phyloP scores from a whole-genome alignment of 2,888 invertebrate species.

The Molorchus minor region DNA sequence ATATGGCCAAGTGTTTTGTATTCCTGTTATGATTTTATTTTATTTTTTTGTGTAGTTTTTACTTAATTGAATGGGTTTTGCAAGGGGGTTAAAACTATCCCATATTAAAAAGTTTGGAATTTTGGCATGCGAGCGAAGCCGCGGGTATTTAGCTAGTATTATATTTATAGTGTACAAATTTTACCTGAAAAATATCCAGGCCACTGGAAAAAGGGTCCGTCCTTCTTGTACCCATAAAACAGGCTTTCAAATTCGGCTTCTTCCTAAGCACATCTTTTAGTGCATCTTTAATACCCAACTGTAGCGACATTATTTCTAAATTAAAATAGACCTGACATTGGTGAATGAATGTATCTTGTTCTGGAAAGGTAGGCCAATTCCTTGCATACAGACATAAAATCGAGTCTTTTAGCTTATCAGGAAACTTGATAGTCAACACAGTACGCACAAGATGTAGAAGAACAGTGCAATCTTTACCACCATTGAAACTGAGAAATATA shows the following conservation, averaged over 20 bases:
- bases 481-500: constrained; percentile 93
- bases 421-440: constrained; percentile 60
- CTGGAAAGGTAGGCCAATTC: constrained; percentile 82
- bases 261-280: constrained; percentile 70
- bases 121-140: no score
- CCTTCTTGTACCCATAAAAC: constrained; percentile 90
- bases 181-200: constrained; percentile 75
- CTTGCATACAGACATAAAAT: constrained; percentile 83
- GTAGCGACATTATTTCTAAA: constrained; percentile 73
- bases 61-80: no score
- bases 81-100: no score
- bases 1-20: no score
- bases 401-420: constrained; percentile 48
- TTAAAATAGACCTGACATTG: constrained; percentile 76
- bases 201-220: constrained; percentile 85
- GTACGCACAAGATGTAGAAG: constrained; percentile 77
- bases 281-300: constrained; percentile 77
- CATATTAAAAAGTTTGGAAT: no score
- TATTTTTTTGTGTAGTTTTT: no score
- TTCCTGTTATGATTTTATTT: no score
- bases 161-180: no score
- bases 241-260: constrained; percentile 75
- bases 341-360: constrained; percentile 86
- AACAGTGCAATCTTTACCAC: constrained; percentile 98
- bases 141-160: no score